phyloP scores from a whole-genome alignment of 92 coral and sea anemone genomes.

The Epizoanthus stellaris region DNA sequence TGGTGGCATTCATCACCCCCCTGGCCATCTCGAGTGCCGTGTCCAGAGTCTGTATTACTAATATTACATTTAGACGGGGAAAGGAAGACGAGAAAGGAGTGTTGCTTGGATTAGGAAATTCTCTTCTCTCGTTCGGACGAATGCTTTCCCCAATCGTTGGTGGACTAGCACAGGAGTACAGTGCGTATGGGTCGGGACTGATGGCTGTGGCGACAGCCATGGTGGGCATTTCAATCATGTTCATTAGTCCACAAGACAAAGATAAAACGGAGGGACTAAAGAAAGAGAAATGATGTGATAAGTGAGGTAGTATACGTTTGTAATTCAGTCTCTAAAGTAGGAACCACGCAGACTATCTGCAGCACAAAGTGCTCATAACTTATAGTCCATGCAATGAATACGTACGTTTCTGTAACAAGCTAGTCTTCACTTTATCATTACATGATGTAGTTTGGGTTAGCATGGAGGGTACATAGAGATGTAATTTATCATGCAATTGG shows the following conservation, averaged over 20 bases:
- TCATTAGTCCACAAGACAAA: conserved; percentile 49
- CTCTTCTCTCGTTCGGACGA: conserved; percentile 86
- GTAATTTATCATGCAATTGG: no score
- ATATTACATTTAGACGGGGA: conserved; percentile 76
- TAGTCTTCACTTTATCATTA: neutral
- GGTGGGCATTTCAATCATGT: conserved; percentile 66
- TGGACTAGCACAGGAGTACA: conserved; percentile 84
- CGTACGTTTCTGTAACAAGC: no score
- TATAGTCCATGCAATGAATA: no score
- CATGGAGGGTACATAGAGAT: no score
- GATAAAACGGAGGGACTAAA: conserved; percentile 23
- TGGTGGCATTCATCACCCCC: conserved; percentile 71
- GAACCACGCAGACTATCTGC: no score
- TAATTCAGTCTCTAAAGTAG: no score
- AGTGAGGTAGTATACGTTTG: no score
- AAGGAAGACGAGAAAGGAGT: conserved; percentile 89
- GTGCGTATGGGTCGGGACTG: conserved; percentile 84
- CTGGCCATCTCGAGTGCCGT: conserved; percentile 90
- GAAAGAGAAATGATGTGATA: conserved; percentile 32
- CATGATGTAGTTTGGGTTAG: no score
- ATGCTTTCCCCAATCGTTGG: conserved; percentile 96
- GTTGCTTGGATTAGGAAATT: conserved; percentile 86
- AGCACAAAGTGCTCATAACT: neutral
- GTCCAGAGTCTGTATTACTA: conserved; percentile 81
- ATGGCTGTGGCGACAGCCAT: conserved; percentile 67